phyloP scores from a whole-genome alignment of 2,113 vertebrate genomes.

The Crotalus viridis region DNA sequence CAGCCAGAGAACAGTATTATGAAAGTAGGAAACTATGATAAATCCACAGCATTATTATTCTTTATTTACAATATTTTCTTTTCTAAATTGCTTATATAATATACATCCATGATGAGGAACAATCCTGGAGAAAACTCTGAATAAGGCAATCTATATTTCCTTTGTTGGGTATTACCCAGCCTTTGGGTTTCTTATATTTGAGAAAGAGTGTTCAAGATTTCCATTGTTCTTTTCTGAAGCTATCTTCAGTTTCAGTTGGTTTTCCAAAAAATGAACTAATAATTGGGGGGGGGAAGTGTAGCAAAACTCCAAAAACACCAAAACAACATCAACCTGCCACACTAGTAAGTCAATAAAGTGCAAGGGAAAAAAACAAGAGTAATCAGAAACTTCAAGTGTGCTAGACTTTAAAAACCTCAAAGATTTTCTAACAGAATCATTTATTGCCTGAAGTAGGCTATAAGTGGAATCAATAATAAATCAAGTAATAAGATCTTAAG shows the following conservation, averaged over 20 bases:
- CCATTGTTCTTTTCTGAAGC: background rate
- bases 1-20: background rate
- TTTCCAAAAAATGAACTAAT: background rate
- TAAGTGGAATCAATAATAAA: slow-evolving; percentile 34
- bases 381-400: slow-evolving; percentile 35
- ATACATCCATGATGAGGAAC: background rate
- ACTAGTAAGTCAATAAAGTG: background rate
- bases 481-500: background rate
- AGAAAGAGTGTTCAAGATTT: background rate
- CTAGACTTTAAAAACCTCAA: slow-evolving; percentile 19
- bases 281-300: background rate
- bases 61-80: background rate
- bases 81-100: background rate
- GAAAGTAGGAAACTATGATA: background rate
- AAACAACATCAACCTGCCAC: background rate
- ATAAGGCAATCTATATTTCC: background rate
- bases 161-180: background rate
- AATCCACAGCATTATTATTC: background rate
- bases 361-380: slow-evolving; percentile 9
- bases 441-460: slow-evolving; percentile 3
- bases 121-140: background rate
- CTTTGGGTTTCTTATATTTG: background rate
- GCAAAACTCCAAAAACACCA: background rate
- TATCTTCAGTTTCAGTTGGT: background rate
- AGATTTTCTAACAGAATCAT: slow-evolving; percentile 10